These are phyloP conservation scores for Hyles euphorbiae DNA, from an alignment of 1,140 invertebrate genomes.

Conservation along the genomic window DNA sequence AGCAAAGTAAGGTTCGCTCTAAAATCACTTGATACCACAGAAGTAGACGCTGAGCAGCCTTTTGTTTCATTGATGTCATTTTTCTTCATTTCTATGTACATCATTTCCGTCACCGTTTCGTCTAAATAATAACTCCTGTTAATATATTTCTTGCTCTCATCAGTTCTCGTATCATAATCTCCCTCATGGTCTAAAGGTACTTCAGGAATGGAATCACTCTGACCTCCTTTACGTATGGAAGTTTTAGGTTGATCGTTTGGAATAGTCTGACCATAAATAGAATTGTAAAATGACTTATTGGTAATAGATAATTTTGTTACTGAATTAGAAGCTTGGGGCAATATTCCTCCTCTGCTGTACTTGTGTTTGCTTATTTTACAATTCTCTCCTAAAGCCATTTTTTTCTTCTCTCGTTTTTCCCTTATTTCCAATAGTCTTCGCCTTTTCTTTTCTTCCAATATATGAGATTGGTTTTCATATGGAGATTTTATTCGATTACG, in stretches of 20 bases:
- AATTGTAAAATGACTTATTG: constrained; percentile 67
- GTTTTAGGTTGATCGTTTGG: constrained; percentile 23
- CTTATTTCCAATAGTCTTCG: constrained; percentile 56
- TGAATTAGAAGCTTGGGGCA: constrained; percentile 52
- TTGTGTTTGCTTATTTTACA: constrained; percentile 51
- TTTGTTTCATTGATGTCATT: constrained; percentile 18
- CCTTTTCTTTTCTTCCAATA: constrained; percentile 59
- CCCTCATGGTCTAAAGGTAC: constrained; percentile 20
- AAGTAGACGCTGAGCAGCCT: constrained; percentile 28
- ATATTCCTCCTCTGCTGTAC: constrained; percentile 33
- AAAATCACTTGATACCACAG: constrained; percentile 31
- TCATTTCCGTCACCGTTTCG: constrained; percentile 46
- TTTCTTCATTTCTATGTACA: constrained; percentile 36
- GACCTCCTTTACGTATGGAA: constrained; percentile 20
- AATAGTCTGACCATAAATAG: constrained; percentile 51
- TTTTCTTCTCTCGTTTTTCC: constrained; percentile 52
- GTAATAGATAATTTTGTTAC: constrained; percentile 64
- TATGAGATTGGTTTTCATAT: constrained; percentile 54
- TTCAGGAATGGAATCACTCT: constrained; percentile 19
- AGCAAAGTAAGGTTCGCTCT: constrained; percentile 25
- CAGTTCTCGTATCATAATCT: constrained; percentile 6
- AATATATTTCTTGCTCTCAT: constrained; percentile 36
- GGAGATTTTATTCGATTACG: constrained; percentile 60
- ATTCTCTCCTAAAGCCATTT: constrained; percentile 43
- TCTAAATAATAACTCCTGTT: constrained; percentile 48